Conservation (phyloP, 30 jellyfish, hydroid and myxozoan species). For the Calvadosia cruxmelitensis region DNA sequence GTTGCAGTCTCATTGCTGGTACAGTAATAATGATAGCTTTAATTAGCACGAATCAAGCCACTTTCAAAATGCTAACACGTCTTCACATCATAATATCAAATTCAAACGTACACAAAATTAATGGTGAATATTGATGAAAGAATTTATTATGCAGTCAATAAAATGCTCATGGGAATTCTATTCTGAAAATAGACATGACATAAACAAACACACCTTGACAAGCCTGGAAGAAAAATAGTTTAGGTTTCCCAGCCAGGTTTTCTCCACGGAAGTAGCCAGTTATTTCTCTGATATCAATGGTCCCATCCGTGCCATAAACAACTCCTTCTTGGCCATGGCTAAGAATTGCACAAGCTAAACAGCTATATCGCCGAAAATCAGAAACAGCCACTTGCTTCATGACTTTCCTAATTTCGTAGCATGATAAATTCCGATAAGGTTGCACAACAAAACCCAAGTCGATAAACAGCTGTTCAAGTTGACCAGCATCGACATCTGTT, state of each 20-base stretch:
- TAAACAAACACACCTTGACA: slow-evolving; percentile 67
- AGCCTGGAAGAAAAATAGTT: slow-evolving; percentile 80
- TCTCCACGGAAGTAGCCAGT: slow-evolving; percentile 70
- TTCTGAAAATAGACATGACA: background rate
- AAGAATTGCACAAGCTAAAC: slow-evolving; percentile 57
- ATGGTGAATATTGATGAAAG: too few species aligned
- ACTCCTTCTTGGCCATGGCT: slow-evolving; percentile 99
- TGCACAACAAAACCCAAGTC: slow-evolving; percentile 73
- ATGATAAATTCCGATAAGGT: slow-evolving; percentile 38
- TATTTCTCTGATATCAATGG: slow-evolving; percentile 67
- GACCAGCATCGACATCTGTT: slow-evolving; percentile 86
- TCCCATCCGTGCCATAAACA: slow-evolving; percentile 87
- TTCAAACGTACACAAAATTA: too few species aligned
- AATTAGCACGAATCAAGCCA: too few species aligned
- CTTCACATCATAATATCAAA: too few species aligned
- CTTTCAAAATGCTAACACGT: too few species aligned
- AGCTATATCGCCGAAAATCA: slow-evolving; percentile 30
- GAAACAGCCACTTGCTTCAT: slow-evolving; percentile 48
- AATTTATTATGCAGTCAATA: too few species aligned
- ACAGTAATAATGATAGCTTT: too few species aligned
- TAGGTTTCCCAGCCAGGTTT: slow-evolving; percentile 86
- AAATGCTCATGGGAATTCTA: too few species aligned
- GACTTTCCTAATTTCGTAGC: slow-evolving; percentile 58
- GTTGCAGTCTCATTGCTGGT: too few species aligned
- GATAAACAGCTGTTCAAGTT: slow-evolving; percentile 41